phyloP scores from a whole-genome alignment of 2,797 vertebrate genomes.

The Falco novaeseelandiae region DNA sequence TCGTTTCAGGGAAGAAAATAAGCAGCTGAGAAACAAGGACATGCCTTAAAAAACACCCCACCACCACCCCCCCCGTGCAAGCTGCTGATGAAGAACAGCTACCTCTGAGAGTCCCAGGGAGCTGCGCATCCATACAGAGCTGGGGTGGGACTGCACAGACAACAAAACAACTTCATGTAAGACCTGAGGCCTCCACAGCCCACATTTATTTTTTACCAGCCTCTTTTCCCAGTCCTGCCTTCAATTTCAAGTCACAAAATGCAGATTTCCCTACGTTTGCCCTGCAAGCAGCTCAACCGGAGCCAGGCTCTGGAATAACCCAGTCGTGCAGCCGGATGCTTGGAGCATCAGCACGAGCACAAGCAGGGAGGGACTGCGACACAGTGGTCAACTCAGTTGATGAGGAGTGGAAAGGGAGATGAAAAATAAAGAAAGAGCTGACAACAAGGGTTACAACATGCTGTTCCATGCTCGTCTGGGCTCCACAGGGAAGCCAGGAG shows the following conservation, averaged over 20 bases:
- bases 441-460: not conserved
- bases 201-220: not conserved
- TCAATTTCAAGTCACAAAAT: not conserved
- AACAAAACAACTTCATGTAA: not conserved
- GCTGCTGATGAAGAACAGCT: not conserved
- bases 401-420: not conserved
- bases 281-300: not conserved
- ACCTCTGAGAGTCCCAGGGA: not conserved
- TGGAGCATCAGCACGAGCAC: not conserved
- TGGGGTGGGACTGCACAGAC: not conserved
- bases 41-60: not conserved
- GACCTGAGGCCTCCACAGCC: not conserved
- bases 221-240: not conserved
- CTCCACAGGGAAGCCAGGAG: not conserved
- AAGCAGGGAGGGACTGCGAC: not conserved
- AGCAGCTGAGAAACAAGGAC: not conserved
- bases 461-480: not conserved
- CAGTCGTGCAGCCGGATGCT: not conserved
- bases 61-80: not conserved
- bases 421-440: not conserved
- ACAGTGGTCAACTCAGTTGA: accelerated
- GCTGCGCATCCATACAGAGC: not conserved
- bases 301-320: not conserved
- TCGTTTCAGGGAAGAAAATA: not conserved
- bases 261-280: not conserved